Evolutionary conservation across 2,113 vertebrate species (phyloP).

Genomic region (Hystrix brachyura): DNA sequence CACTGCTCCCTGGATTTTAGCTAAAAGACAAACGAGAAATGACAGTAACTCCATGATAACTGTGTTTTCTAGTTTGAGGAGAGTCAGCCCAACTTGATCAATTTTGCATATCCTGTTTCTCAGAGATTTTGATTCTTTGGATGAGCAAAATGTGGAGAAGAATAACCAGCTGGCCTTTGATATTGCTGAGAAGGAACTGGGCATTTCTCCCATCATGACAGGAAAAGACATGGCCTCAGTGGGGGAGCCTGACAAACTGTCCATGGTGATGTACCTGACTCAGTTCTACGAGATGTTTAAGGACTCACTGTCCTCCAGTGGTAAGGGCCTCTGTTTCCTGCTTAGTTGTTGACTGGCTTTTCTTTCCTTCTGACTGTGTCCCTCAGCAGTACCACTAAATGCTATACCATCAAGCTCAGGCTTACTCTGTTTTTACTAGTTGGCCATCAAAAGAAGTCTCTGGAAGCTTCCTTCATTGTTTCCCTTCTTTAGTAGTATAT

Average conservation of each 20-base stretch:
- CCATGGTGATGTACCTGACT: slow-evolving; percentile 99
- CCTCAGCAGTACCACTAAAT: neutral
- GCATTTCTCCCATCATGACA: slow-evolving; percentile 98
- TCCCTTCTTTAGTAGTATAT: neutral
- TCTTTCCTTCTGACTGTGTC: neutral
- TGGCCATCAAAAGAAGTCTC: neutral
- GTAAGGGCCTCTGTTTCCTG: slow-evolving; percentile 86
- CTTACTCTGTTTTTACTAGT: neutral
- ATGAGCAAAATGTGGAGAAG: slow-evolving; percentile 94
- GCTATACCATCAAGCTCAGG: neutral
- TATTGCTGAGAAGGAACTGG: slow-evolving; percentile 96
- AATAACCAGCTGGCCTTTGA: slow-evolving; percentile 98
- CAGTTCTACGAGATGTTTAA: slow-evolving; percentile 99
- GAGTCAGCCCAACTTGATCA: neutral
- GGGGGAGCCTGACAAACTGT: slow-evolving; percentile 97
- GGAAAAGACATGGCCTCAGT: slow-evolving; percentile 99
- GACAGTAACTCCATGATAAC: neutral
- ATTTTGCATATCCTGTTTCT: slow-evolving; percentile 62
- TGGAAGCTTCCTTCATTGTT: neutral
- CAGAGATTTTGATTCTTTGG: slow-evolving; percentile 97
- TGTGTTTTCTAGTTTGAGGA: neutral
- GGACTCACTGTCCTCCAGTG: slow-evolving; percentile 94
- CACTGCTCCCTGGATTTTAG: neutral
- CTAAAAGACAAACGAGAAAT: neutral
- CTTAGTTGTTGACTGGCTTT: neutral